These are phyloP conservation scores for Myocastor coypus DNA, from an alignment of 2,113 vertebrate genomes.

Conservation along the genomic window DNA sequence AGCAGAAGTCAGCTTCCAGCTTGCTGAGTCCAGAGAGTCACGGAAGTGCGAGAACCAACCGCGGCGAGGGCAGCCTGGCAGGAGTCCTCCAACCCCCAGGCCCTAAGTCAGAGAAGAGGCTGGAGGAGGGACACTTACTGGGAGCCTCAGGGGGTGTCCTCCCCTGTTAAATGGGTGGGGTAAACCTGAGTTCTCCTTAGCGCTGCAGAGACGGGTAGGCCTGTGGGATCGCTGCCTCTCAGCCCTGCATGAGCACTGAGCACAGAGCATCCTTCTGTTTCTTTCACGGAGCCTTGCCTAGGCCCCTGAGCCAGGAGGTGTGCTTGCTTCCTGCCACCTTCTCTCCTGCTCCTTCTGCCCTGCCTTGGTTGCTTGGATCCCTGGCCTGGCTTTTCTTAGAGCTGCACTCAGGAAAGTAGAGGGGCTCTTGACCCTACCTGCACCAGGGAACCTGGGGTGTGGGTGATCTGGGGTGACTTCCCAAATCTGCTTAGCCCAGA, in stretches of 20 bases:
- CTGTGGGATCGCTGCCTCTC: background rate
- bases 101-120: background rate
- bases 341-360: background rate
- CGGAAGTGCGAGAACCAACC: background rate
- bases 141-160: background rate
- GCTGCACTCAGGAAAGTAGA: background rate
- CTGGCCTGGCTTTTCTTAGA: background rate
- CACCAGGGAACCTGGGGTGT: background rate
- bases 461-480: background rate
- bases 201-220: background rate
- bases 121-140: background rate
- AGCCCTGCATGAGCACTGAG: too few species aligned
- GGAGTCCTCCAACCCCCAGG: background rate
- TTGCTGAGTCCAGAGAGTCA: background rate
- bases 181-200: background rate
- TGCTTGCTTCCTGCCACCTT: background rate
- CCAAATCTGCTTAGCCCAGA: background rate
- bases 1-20: background rate
- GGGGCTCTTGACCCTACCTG: background rate
- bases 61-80: constrained; percentile 13
- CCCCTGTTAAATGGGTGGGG: background rate
- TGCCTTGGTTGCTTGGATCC: background rate
- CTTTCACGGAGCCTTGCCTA: accelerated
- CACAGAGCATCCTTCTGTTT: background rate
- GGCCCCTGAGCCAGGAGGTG: background rate